phyloP scores from a whole-genome alignment of 92 coral and sea anemone genomes.

The Umimayanthus chanpuru region DNA sequence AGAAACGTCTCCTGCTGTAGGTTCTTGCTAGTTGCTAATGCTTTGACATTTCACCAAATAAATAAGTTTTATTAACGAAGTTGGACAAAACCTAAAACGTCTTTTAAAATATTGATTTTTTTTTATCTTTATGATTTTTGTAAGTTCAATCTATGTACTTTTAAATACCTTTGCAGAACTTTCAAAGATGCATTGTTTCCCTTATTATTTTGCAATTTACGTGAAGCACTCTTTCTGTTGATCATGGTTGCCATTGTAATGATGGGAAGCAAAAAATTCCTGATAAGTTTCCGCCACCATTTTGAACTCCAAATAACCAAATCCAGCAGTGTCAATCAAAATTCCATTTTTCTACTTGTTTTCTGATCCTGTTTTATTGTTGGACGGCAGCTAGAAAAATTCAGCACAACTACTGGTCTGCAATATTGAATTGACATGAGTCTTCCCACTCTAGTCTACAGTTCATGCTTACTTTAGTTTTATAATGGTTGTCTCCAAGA shows the following conservation, averaged over 20 bases:
- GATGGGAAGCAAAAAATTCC: not conserved
- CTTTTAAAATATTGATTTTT: not conserved
- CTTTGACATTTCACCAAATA: too few relatives aligned
- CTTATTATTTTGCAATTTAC: not conserved
- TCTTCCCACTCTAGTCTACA: not conserved
- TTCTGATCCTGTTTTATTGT: not conserved
- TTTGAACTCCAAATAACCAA: not conserved
- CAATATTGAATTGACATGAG: not conserved
- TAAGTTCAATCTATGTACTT: not conserved
- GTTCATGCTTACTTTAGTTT: constrained; percentile 4
- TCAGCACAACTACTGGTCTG: not conserved
- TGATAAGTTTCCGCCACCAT: not conserved
- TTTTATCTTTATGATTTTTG: not conserved
- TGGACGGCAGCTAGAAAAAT: not conserved
- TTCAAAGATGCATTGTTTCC: not conserved
- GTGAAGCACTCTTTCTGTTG: not conserved
- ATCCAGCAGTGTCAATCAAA: not conserved
- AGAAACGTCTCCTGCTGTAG: too few relatives aligned
- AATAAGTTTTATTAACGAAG: too few relatives aligned
- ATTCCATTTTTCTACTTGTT: not conserved
- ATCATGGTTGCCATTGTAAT: not conserved
- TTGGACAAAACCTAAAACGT: not conserved
- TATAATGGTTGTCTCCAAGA: not conserved
- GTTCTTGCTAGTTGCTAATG: too few relatives aligned
- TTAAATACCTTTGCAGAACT: not conserved